These are phyloP conservation scores for Varanus salvator DNA, from an alignment of 2,113 vertebrate species.

Conservation along the genomic window DNA sequence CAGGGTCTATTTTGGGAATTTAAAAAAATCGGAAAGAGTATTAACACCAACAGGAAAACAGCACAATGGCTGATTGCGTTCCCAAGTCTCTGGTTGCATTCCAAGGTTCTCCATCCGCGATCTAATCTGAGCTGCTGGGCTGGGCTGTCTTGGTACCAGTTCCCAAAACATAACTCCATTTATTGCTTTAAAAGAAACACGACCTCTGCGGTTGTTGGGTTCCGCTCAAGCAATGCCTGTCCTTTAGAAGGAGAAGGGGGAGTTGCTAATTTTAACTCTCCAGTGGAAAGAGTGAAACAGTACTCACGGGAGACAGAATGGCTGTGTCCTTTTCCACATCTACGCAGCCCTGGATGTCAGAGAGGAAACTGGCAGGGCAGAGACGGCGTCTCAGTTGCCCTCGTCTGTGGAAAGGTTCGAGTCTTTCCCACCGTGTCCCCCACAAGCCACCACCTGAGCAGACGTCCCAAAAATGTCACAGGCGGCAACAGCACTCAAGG, in stretches of 20 bases:
- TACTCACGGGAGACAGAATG: slow-evolving; percentile 61
- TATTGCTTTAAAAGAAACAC: slow-evolving; percentile 14
- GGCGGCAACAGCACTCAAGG: slow-evolving; percentile 34
- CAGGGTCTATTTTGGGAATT: neutral
- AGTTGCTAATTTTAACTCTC: slow-evolving; percentile 72
- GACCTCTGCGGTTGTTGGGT: slow-evolving; percentile 38
- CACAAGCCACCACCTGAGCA: slow-evolving; percentile 3
- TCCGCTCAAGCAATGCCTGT: slow-evolving; percentile 49
- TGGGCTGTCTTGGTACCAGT: slow-evolving; percentile 35
- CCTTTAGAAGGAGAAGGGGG: neutral
- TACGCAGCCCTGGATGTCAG: slow-evolving; percentile 26
- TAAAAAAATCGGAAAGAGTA: neutral
- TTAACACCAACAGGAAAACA: neutral
- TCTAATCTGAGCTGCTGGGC: neutral
- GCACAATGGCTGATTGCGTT: neutral
- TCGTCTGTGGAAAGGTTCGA: neutral
- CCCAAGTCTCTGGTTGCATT: neutral
- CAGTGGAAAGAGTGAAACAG: slow-evolving; percentile 69
- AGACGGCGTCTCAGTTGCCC: neutral
- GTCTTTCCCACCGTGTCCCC: neutral
- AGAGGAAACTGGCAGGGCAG: slow-evolving; percentile 1
- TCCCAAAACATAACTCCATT: slow-evolving; percentile 39
- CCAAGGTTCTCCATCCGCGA: neutral
- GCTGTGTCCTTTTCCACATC: slow-evolving; percentile 54
- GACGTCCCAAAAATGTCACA: slow-evolving; percentile 46